Conservation (phyloP, 1,140 invertebrate genomes). For the Calephelis virginiensis region DNA sequence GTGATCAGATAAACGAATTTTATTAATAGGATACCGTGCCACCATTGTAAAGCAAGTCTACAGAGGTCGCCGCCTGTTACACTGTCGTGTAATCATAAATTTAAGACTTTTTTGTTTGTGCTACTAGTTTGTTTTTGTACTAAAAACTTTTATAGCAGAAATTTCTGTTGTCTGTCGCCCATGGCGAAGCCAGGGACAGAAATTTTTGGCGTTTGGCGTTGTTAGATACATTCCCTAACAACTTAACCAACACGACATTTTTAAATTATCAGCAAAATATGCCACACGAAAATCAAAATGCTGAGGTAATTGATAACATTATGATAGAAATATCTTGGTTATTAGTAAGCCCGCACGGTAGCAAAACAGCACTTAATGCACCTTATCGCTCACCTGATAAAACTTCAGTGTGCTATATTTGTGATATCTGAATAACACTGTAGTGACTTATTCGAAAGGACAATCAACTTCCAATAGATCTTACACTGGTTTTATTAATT, state of each 20-base stretch:
- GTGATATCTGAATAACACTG: too few species aligned
- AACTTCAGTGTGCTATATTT: neutral
- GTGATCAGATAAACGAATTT: conserved; percentile 22
- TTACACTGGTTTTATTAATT: too few species aligned
- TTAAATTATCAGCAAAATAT: neutral
- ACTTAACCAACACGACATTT: too few species aligned
- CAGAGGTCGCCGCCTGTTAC: conserved; percentile 25
- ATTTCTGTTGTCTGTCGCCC: too few species aligned
- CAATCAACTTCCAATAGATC: too few species aligned
- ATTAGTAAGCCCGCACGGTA: neutral
- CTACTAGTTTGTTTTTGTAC: too few species aligned
- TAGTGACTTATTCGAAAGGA: too few species aligned
- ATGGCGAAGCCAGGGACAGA: too few species aligned
- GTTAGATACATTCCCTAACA: too few species aligned
- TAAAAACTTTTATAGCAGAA: too few species aligned
- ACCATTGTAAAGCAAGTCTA: conserved; percentile 24
- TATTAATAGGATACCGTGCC: conserved; percentile 25
- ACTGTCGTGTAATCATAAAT: conserved; percentile 17
- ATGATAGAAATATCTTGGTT: neutral
- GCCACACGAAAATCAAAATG: neutral
- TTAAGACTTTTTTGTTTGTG: too few species aligned
- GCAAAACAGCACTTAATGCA: conserved; percentile 3
- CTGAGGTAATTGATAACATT: neutral
- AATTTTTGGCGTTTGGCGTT: too few species aligned
- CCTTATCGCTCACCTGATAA: conserved; percentile 1